These are phyloP conservation scores for Caradrina kadenii DNA, from an alignment of 2,888 invertebrate species.

Conservation along the genomic window DNA sequence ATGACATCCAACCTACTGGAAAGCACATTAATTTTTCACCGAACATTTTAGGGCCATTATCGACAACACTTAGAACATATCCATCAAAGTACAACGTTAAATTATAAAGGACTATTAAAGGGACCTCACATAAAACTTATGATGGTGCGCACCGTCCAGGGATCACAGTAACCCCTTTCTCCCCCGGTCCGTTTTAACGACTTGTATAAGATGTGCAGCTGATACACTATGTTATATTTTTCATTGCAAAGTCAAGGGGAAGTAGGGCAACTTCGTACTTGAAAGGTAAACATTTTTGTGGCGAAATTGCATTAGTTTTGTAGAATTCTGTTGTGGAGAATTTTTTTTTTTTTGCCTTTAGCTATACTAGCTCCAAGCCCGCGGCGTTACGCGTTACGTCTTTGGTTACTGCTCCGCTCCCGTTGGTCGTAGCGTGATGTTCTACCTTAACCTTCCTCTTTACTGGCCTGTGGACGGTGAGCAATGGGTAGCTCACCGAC, in stretches of 20 bases:
- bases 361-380: no score
- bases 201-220: constrained; percentile 54
- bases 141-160: constrained; percentile 43
- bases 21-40: constrained; percentile 28
- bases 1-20: no score
- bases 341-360: no score
- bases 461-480: no score
- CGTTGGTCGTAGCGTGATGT: no score
- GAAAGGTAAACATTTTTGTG: constrained; percentile 20
- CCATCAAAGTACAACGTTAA: constrained; percentile 43
- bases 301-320: constrained; percentile 22
- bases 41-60: constrained; percentile 33
- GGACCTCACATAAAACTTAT: constrained; percentile 55
- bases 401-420: no score
- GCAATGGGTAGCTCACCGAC: no score
- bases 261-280: constrained; percentile 38
- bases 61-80: constrained; percentile 34
- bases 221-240: constrained; percentile 53
- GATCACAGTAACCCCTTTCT: constrained; percentile 52
- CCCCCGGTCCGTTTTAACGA: constrained; percentile 56
- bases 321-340: constrained; percentile 6
- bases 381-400: no score
- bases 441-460: no score
- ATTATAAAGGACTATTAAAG: constrained; percentile 53
- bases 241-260: constrained; percentile 45